phyloP scores from a whole-genome alignment of 2,888 invertebrate genomes.

The Acronicta leporina region DNA sequence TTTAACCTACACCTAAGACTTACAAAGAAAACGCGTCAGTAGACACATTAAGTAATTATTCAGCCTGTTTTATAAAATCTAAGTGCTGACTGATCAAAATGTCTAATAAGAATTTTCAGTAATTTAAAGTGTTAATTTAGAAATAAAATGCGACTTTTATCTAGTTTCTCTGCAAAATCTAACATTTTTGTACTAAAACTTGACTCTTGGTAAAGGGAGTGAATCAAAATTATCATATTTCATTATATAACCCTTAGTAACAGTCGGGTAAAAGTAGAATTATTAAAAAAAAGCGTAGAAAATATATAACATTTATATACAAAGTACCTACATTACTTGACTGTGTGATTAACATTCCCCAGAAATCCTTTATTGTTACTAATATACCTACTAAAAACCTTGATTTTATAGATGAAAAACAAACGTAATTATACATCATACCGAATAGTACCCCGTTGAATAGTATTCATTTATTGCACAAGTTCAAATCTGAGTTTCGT shows the following conservation, averaged over 20 bases:
- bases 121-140: background rate
- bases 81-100: background rate
- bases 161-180: too few species aligned
- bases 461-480: too few species aligned
- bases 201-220: constrained; percentile 29
- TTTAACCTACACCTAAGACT: constrained; percentile 22
- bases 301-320: constrained; percentile 9
- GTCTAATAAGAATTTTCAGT: background rate
- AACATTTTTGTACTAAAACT: background rate
- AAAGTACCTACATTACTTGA: constrained; percentile 11
- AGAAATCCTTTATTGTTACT: constrained; percentile 25
- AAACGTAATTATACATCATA: background rate
- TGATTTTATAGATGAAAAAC: constrained; percentile 18
- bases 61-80: background rate
- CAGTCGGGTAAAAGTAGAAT: constrained; percentile 50
- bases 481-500: background rate
- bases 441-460: background rate
- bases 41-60: background rate
- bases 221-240: constrained; percentile 26
- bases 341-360: constrained; percentile 30
- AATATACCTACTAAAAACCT: constrained; percentile 7
- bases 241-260: constrained; percentile 19
- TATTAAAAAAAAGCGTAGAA: constrained; percentile 4
- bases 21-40: too few species aligned
- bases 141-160: too few species aligned